Evolutionary conservation across 2,113 vertebrate species (phyloP).

Genomic region (Centropus bengalensis): DNA sequence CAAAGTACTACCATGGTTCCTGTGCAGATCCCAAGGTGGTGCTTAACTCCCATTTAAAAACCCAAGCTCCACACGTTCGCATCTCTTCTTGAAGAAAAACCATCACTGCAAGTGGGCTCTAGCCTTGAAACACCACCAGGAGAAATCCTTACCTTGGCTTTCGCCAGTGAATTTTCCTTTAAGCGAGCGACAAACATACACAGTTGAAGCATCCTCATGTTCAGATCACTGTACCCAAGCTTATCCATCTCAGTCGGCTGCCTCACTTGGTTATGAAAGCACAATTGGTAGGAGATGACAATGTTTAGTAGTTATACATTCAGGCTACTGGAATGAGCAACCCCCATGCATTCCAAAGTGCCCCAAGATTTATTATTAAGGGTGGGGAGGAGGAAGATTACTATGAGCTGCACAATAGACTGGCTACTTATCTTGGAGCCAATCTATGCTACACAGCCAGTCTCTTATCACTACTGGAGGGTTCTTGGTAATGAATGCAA

Average conservation of each 20-base stretch:
- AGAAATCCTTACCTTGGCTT: neutral
- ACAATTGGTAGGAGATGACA: neutral
- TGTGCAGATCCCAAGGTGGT: neutral
- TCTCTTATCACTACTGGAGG: slow-evolving; percentile 60
- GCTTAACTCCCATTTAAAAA: neutral
- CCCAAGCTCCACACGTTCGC: neutral
- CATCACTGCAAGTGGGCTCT: neutral
- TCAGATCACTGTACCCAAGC: neutral
- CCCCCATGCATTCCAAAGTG: slow-evolving; percentile 39
- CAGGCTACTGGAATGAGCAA: slow-evolving; percentile 27
- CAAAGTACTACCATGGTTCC: neutral
- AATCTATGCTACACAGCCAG: slow-evolving; percentile 33
- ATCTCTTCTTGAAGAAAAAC: neutral
- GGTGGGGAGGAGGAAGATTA: slow-evolving; percentile 36
- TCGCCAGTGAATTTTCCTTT: neutral
- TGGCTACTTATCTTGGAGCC: slow-evolving; percentile 59
- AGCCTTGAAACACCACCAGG: neutral
- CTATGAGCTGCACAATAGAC: slow-evolving; percentile 24
- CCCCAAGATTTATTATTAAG: slow-evolving; percentile 61
- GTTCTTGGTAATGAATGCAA: slow-evolving; percentile 54
- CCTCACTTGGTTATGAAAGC: neutral
- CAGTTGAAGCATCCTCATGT: neutral
- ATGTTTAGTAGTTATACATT: neutral
- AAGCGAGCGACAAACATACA: neutral
- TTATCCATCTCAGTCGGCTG: neutral